phyloP scores from a whole-genome alignment of 2,113 vertebrate species.

The Protobothrops flavoviridis region DNA sequence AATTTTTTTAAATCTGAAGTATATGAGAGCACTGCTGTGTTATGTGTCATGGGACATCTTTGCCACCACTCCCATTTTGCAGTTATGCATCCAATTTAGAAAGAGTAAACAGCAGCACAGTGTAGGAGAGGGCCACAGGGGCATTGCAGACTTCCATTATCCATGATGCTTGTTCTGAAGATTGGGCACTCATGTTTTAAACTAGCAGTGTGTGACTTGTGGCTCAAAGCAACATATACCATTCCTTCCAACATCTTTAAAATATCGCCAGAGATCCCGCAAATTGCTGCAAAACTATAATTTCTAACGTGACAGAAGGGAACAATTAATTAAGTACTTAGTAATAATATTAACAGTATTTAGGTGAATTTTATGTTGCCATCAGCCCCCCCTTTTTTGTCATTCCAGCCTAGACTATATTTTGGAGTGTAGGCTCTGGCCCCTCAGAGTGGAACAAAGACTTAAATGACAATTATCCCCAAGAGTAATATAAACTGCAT shows the following conservation, averaged over 20 bases:
- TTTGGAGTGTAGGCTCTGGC: not conserved
- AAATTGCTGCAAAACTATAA: not conserved
- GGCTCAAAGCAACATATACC: not conserved
- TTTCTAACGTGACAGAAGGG: not conserved
- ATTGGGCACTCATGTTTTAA: not conserved
- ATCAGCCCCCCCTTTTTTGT: not conserved
- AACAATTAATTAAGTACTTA: not conserved
- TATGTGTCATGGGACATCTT: not conserved
- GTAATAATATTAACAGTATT: not conserved
- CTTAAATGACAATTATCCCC: constrained; percentile 24
- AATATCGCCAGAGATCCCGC: not conserved
- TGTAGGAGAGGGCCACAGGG: not conserved
- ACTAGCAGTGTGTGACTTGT: not conserved
- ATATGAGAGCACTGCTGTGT: not conserved
- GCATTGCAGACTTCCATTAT: not conserved
- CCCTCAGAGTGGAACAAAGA: not conserved
- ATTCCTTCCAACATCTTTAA: not conserved
- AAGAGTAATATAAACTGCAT: constrained; percentile 4
- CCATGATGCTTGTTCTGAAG: not conserved
- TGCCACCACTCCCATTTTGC: not conserved
- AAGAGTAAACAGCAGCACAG: not conserved
- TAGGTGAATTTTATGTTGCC: not conserved
- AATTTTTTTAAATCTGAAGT: not conserved
- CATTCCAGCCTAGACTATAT: not conserved
- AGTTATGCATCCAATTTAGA: not conserved